phyloP scores from a whole-genome alignment of 2,888 invertebrate species.

The Diaprepes abbreviatus region DNA sequence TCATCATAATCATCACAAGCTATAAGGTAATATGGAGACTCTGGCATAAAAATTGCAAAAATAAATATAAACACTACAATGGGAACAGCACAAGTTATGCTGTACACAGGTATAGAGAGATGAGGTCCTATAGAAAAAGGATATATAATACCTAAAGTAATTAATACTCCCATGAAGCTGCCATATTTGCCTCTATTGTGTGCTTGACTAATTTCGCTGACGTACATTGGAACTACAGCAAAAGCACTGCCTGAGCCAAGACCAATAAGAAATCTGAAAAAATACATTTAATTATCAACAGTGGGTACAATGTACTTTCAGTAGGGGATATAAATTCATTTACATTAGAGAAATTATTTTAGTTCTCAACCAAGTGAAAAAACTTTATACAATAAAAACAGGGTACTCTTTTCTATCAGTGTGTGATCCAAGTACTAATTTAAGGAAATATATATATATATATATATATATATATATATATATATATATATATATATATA shows the following conservation, averaged over 20 bases:
- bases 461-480: background rate
- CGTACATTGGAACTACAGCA: conserved; percentile 84
- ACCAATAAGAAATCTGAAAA: conserved; percentile 70
- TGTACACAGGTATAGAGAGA: conserved; percentile 38
- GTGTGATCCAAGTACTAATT: too few relatives aligned
- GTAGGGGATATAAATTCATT: too few relatives aligned
- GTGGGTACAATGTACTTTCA: too few relatives aligned
- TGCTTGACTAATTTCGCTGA: conserved; percentile 86
- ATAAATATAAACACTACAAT: conserved; percentile 45
- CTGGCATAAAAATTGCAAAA: conserved; percentile 49
- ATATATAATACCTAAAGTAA: conserved; percentile 48
- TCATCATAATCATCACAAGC: conserved; percentile 71
- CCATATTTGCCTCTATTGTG: conserved; percentile 80
- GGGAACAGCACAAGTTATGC: conserved; percentile 45
- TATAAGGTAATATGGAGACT: conserved; percentile 53
- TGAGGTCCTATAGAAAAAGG: conserved; percentile 50
- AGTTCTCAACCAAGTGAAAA: too few relatives aligned
- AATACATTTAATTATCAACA: too few relatives aligned
- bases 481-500: background rate
- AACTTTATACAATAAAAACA: too few relatives aligned
- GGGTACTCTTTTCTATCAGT: too few relatives aligned
- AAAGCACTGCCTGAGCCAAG: conserved; percentile 77
- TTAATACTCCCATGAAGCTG: conserved; percentile 63
- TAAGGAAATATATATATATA: background rate
- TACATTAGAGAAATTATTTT: too few relatives aligned